Evolutionary conservation across 2,888 invertebrate genomes (phyloP), one percentile per base, ranked within the genome.

Genomic region (Dioctria linearis): DNA sequence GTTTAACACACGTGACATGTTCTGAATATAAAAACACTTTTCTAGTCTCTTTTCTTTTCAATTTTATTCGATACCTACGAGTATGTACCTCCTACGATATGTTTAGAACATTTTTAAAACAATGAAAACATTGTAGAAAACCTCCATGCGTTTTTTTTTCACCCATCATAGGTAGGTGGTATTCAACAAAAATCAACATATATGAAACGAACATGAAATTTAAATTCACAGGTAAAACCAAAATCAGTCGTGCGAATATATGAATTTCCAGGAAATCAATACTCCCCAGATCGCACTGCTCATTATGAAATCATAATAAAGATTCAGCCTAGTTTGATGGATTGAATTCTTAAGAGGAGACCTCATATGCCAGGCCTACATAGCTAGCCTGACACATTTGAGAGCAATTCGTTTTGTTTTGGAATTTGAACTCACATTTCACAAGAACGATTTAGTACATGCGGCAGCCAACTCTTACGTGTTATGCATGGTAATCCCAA

Each of bases 401-500:
- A 37, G 59, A 25, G 73, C 71, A 13, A 25, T 9, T 39, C n/a
- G 57, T 25, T 25, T 25, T 25, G 25, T 25, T 25, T 25, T 25
- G 25, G 25, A 25, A 25, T 25, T 25, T 25, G 59, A 42, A 59
- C 73, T 59, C 59, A 25, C 25, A 25, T 25, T 25, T 25, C 25
- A 59, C 73, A 75, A 75, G 59, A 75, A 59, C 73, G 59, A 75
- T 75, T 75, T 75, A 59, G 73, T 42, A 75, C 25, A 25, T 25
- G 25, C 49, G 59, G 59, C 40, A 59, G 59, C 39, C 59, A 42
- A 49, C n/a, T 59, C 43, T 25, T 46, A 75, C 73, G 73, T 75
- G 73, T 59, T 25, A 59, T 75, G 73, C 73, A 75, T 75, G 59
- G 37, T 59, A 75, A 75, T 75, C 51, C 73, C 73, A 75, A 75